Conservation (phyloP, 2,113 vertebrate species). For the Paratilapia polleni region DNA sequence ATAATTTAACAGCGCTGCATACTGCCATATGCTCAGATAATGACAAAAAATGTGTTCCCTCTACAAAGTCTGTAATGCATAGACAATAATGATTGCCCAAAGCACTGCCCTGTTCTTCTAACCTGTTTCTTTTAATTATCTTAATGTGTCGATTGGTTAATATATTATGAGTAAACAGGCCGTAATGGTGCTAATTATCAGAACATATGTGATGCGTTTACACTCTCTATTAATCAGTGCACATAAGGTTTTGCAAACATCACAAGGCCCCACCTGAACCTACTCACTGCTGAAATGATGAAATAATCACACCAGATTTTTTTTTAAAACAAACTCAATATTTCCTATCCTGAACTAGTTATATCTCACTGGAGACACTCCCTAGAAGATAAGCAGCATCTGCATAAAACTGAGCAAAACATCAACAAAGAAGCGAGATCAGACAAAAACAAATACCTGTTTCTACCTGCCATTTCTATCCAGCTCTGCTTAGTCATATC, state of each 20-base stretch:
- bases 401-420: constrained; percentile 53
- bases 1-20: constrained; percentile 54
- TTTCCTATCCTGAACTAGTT: constrained; percentile 26
- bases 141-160: constrained; percentile 51
- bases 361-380: constrained; percentile 24
- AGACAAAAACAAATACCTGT: constrained; percentile 29
- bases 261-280: constrained; percentile 24
- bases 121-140: constrained; percentile 60
- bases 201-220: constrained; percentile 57
- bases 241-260: constrained; percentile 36
- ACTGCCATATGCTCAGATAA: constrained; percentile 62
- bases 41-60: constrained; percentile 32
- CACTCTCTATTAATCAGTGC: constrained; percentile 17
- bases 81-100: constrained; percentile 27
- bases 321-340: constrained; percentile 33
- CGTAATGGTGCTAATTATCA: constrained; percentile 61
- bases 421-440: constrained; percentile 49
- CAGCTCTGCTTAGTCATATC: constrained; percentile 11
- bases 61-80: constrained; percentile 15
- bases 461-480: constrained; percentile 37
- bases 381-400: constrained; percentile 41
- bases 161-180: constrained; percentile 52
- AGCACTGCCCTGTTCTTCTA: constrained; percentile 23
- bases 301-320: constrained; percentile 30
- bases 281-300: constrained; percentile 32